Evolutionary conservation across 2,113 vertebrate species (phyloP).

Genomic region (Calyptommatus sinebrachiatus): DNA sequence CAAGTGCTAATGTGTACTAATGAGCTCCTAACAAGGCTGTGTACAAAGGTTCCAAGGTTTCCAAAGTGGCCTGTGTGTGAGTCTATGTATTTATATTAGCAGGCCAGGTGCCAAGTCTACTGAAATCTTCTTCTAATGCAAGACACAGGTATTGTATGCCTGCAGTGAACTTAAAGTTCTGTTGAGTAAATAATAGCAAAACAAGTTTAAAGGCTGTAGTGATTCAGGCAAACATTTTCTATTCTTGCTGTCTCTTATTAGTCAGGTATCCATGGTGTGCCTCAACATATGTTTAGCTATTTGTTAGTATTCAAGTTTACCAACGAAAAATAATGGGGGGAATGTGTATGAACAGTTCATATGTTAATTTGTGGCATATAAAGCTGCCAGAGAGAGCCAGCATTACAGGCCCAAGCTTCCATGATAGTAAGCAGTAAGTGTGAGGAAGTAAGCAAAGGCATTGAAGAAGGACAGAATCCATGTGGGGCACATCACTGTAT

Average conservation of each 20-base stretch:
- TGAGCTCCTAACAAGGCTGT: too few relatives aligned
- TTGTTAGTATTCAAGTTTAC: background rate
- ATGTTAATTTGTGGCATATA: too few relatives aligned
- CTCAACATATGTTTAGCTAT: background rate
- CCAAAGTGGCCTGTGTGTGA: background rate
- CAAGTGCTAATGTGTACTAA: too few relatives aligned
- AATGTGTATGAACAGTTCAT: too few relatives aligned
- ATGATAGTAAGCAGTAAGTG: too few relatives aligned
- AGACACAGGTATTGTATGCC: background rate
- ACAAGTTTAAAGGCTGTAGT: background rate
- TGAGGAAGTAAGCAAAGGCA: too few relatives aligned
- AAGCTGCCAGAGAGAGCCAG: too few relatives aligned
- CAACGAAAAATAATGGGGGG: background rate
- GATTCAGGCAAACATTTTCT: background rate
- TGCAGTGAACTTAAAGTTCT: background rate
- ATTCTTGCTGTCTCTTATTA: background rate
- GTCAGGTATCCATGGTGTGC: background rate
- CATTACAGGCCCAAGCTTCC: too few relatives aligned
- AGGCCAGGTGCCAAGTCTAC: background rate
- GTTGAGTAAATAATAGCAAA: constrained; percentile 4
- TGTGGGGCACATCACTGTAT: too few relatives aligned
- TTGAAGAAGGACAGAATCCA: too few relatives aligned
- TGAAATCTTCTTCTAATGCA: background rate
- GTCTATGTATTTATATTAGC: background rate
- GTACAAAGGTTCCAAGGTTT: background rate